Conservation (phyloP, 2,113 vertebrate species). For the Perca flavescens region DNA sequence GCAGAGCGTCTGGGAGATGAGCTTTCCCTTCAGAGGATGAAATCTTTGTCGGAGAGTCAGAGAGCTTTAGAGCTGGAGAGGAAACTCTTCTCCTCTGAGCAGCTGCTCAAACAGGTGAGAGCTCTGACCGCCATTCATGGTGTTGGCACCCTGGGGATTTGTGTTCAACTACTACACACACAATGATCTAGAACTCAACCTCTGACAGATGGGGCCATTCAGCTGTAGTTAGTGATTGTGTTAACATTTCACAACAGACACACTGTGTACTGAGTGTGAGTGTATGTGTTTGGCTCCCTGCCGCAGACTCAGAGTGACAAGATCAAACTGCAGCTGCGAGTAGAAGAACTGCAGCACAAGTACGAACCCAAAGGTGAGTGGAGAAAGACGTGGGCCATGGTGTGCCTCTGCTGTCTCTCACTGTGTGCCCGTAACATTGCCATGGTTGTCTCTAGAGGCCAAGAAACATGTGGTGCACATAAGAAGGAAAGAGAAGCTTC, state of each 20-base stretch:
- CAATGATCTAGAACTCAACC: background rate
- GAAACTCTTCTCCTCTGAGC: conserved; percentile 91
- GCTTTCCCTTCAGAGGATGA: conserved; percentile 94
- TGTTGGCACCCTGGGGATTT: background rate
- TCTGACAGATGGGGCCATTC: background rate
- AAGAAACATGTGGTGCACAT: conserved; percentile 78
- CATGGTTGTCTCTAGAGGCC: conserved; percentile 76
- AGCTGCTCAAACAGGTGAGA: conserved; percentile 86
- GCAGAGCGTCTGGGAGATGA: conserved; percentile 88
- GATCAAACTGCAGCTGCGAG: conserved; percentile 89
- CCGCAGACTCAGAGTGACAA: conserved; percentile 88
- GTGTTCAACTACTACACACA: background rate
- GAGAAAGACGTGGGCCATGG: background rate
- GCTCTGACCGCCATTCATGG: background rate
- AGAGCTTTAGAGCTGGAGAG: conserved; percentile 92
- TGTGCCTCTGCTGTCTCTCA: no score
- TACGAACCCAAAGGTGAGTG: conserved; percentile 91
- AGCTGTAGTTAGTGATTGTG: background rate
- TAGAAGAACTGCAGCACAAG: conserved; percentile 93
- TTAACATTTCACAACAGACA: background rate
- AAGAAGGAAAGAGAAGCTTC: conserved; percentile 88
- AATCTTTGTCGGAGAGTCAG: conserved; percentile 95
- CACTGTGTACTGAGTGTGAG: background rate
- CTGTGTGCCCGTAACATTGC: background rate
- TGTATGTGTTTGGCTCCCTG: background rate